Percentiles rank a stretch among this genome's conserved stretches.
These are phyloP conservation scores for Melieria omissa DNA, from an alignment of 2,888 invertebrate genomes.

Conservation along the genomic window DNA sequence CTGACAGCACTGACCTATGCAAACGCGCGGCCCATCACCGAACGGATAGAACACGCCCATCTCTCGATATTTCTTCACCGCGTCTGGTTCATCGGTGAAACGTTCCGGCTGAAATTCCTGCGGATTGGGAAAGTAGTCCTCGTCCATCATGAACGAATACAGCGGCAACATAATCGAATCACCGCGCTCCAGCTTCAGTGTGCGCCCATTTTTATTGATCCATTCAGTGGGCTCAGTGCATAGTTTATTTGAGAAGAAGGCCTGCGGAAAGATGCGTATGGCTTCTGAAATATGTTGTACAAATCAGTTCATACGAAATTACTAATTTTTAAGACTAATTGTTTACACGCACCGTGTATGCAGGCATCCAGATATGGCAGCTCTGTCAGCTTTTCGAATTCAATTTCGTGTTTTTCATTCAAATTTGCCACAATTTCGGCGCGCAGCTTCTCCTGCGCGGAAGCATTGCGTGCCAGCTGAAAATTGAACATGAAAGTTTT, in stretches of 20 bases:
- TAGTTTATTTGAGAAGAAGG: slow-evolving; percentile 48
- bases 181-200: slow-evolving; percentile 49
- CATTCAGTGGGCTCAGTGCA: slow-evolving; percentile 56
- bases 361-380: slow-evolving; percentile 62
- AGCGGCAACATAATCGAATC: slow-evolving; percentile 54
- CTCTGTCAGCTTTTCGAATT: slow-evolving; percentile 57
- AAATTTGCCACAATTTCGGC: slow-evolving; percentile 51
- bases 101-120: slow-evolving; percentile 57
- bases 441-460: slow-evolving; percentile 53
- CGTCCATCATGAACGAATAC: slow-evolving; percentile 54
- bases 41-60: slow-evolving; percentile 58
- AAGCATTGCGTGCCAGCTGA: slow-evolving; percentile 51
- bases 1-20: slow-evolving; percentile 52
- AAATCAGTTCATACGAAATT: too few relatives aligned
- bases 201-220: slow-evolving; percentile 53
- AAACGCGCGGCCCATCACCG: slow-evolving; percentile 63
- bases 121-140: slow-evolving; percentile 54
- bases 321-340: not conserved
- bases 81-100: slow-evolving; percentile 52
- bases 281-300: slow-evolving; percentile 48
- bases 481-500: slow-evolving; percentile 10
- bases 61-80: slow-evolving; percentile 51
- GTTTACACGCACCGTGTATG: slow-evolving; percentile 55
- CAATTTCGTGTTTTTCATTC: slow-evolving; percentile 45
- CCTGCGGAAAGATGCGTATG: slow-evolving; percentile 57